Base-by-base conservation (phyloP, 1,140 invertebrate genomes). In the Apocrypta bakeri region DNA sequence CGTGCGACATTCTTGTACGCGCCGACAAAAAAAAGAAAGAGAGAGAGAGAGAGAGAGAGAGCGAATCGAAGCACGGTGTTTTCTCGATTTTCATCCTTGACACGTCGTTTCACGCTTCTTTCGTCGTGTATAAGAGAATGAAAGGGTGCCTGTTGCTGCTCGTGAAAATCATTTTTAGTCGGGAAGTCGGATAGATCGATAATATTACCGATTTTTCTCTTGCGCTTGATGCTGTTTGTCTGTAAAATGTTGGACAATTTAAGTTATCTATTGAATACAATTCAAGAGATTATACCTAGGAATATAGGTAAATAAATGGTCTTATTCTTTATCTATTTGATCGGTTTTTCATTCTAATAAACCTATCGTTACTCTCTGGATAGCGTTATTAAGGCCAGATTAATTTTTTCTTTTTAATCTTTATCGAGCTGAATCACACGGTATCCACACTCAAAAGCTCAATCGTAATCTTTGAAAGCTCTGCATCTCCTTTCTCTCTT, bases 181-280 rank as follows among this genome's bases (percentile, higher is more conserved):
- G 48, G 17, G n/a, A 6, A 56, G 17, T 56, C 14, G 48, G n/a
- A 56, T 17, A 21, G 68, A 17, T n/a, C 69, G 37, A 73, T 73
- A 73, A 73, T 73, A 42, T n/a, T 73, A 42, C 31, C 71, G 71
- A 73, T 73, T 40, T 72, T 21, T 37, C 33, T 0, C 66, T 69
- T 24, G 63, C 63, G 25, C 24, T 9, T 64, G 25, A 9, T 24
- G n/a, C 63, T 21, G n/a, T 27, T 8, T 64, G 25, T 27, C 63
- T 66, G 9, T 14, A 25, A 27, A 21, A 14, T 61, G 8, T 14
- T 11, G 64, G 68, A 8, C 29, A 69, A 12, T 69, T 69, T 17
- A 69, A 29, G 21, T 33, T 17, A 8, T 37, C 2, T 37, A 37
- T 37, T 37, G 33, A 4, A 37, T 37, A 37, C 33, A n/a, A n/a